These are phyloP conservation scores for Pseudolaguvia tuberculata DNA, from an alignment of 2,113 vertebrate genomes.

Conservation along the genomic window DNA sequence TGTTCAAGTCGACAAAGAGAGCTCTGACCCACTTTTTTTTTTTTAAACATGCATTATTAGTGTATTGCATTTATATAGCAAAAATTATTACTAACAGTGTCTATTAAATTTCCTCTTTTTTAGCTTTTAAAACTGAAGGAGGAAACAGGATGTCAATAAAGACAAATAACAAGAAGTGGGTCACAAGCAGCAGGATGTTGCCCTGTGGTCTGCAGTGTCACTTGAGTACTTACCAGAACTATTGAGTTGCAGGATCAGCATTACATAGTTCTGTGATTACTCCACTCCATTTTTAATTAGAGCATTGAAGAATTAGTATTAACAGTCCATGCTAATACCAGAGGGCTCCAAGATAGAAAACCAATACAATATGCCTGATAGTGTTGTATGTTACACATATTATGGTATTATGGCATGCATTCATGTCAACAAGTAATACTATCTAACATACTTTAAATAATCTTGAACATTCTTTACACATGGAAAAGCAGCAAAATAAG, in stretches of 20 bases:
- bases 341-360: neutral
- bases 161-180: constrained; percentile 52
- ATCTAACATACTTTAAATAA: neutral
- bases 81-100: constrained; percentile 11
- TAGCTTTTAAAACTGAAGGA: constrained; percentile 46
- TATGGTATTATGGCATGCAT: too few species aligned
- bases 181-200: constrained; percentile 46
- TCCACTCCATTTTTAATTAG: neutral
- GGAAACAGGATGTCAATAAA: constrained; percentile 52
- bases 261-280: constrained; percentile 5
- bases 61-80: constrained; percentile 23
- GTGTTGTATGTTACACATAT: too few species aligned
- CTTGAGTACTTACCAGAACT: neutral
- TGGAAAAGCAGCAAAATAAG: neutral
- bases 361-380: neutral
- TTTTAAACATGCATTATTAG: constrained; percentile 58
- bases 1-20: constrained; percentile 56
- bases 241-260: neutral
- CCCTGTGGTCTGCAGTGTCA: constrained; percentile 32
- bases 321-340: neutral
- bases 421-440: too few species aligned
- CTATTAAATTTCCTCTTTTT: constrained; percentile 26
- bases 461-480: neutral
- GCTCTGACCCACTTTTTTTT: constrained; percentile 72
- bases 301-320: neutral